A percentile compares a stretch with the other conserved stretches of the same genome.
Conservation (phyloP, 2,888 invertebrate genomes). For the Phyllotreta cruciferae region DNA sequence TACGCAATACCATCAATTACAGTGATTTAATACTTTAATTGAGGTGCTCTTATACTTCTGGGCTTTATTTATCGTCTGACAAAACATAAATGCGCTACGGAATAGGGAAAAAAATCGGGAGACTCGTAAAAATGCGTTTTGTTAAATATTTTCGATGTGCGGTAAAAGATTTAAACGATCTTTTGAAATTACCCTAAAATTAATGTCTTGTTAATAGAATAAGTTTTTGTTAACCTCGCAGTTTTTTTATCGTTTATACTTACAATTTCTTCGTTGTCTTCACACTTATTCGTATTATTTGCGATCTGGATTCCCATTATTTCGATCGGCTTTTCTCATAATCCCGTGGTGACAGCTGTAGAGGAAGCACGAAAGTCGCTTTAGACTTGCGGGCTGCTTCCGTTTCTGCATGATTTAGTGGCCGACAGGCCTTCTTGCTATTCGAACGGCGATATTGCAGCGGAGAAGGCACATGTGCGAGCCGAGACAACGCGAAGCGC, state of each 20-base stretch:
- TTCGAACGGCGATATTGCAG: neutral
- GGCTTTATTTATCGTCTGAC: slow-evolving; percentile 49
- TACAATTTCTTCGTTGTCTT: neutral
- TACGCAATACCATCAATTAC: slow-evolving; percentile 52
- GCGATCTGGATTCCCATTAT: slow-evolving; percentile 1
- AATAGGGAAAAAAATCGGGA: slow-evolving; percentile 38
- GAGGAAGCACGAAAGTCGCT: slow-evolving; percentile 38
- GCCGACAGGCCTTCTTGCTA: slow-evolving; percentile 37
- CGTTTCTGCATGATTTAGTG: slow-evolving; percentile 57
- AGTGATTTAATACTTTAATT: slow-evolving; percentile 53
- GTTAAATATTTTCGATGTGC: slow-evolving; percentile 8
- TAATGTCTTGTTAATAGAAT: too few species aligned
- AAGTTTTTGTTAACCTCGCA: neutral
- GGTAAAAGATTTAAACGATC: slow-evolving; percentile 20
- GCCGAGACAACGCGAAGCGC: slow-evolving; percentile 22
- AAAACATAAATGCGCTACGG: slow-evolving; percentile 50
- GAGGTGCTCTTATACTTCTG: slow-evolving; percentile 48
- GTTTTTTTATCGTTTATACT: neutral
- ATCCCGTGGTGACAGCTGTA: slow-evolving; percentile 29
- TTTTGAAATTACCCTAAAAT: too few species aligned
- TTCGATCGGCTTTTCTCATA: slow-evolving; percentile 9
- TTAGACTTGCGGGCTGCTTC: slow-evolving; percentile 57
- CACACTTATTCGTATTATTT: neutral
- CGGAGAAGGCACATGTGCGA: slow-evolving; percentile 49
- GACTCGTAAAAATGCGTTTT: slow-evolving; percentile 10